phyloP scores from a whole-genome alignment of 1,140 invertebrate species.

The Drosophila novamexicana region DNA sequence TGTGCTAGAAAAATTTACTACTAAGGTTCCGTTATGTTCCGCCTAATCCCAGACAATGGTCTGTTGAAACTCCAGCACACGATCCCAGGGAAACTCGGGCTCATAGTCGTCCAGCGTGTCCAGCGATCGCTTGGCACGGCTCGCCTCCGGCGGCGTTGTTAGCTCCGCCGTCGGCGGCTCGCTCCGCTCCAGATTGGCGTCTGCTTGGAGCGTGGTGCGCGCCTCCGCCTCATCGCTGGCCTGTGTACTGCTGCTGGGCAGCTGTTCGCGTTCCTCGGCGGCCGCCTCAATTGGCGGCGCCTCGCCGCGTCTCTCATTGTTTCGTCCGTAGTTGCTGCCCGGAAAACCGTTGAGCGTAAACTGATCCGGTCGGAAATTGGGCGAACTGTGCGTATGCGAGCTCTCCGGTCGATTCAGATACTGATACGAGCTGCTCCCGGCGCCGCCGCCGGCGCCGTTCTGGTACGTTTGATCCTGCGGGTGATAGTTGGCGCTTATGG shows the following conservation, averaged over 20 bases:
- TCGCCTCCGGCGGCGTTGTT: slow-evolving; percentile 27
- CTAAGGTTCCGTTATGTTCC: slow-evolving; percentile 28
- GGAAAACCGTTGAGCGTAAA: slow-evolving; percentile 75
- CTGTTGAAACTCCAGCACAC: slow-evolving; percentile 77
- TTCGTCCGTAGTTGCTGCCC: slow-evolving; percentile 77
- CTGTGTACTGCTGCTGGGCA: slow-evolving; percentile 71
- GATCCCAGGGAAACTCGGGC: slow-evolving; percentile 82
- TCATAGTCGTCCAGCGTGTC: slow-evolving; percentile 49
- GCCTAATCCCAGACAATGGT: slow-evolving; percentile 75
- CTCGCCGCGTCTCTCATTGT: slow-evolving; percentile 79
- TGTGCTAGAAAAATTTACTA: slow-evolving; percentile 65
- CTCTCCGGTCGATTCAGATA: slow-evolving; percentile 81
- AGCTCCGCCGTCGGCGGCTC: slow-evolving; percentile 48
- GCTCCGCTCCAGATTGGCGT: slow-evolving; percentile 29
- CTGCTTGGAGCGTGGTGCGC: slow-evolving; percentile 65
- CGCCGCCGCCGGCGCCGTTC: slow-evolving; percentile 53
- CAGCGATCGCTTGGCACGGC: slow-evolving; percentile 59
- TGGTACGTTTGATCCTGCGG: slow-evolving; percentile 69
- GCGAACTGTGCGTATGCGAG: slow-evolving; percentile 59
- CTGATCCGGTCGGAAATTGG: slow-evolving; percentile 78
- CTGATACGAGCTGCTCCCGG: slow-evolving; percentile 68
- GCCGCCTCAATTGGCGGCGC: slow-evolving; percentile 73
- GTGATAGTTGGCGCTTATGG: slow-evolving; percentile 74
- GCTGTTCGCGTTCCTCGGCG: slow-evolving; percentile 27
- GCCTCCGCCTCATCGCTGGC: slow-evolving; percentile 63